Evolutionary conservation across 1,140 invertebrate species (phyloP).

Genomic region (Drosophila pallidifrons): DNA sequence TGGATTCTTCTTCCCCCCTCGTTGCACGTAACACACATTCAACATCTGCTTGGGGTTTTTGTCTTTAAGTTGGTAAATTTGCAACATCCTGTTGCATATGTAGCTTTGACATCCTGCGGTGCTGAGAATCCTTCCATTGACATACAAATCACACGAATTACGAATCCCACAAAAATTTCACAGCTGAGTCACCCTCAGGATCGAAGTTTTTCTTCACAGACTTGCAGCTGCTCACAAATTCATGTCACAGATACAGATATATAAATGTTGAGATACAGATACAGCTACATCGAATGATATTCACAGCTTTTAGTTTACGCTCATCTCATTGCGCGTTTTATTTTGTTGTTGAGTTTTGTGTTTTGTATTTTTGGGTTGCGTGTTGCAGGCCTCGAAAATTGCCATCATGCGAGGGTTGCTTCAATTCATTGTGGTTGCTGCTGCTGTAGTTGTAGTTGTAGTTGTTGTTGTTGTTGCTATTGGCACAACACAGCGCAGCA

Average conservation of each 20-base stretch:
- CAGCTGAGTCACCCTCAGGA: constrained; percentile 32
- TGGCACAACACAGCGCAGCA: constrained; percentile 76
- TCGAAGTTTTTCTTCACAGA: background rate
- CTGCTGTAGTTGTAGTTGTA: constrained; percentile 16
- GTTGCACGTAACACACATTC: background rate
- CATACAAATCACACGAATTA: constrained; percentile 25
- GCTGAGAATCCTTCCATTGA: constrained; percentile 9
- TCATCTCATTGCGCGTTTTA: constrained; percentile 17
- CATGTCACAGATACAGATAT: constrained; percentile 5
- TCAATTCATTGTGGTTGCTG: constrained; percentile 49
- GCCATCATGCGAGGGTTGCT: constrained; percentile 61
- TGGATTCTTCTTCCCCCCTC: background rate
- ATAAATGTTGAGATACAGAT: background rate
- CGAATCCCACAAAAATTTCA: constrained; percentile 21
- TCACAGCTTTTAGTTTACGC: constrained; percentile 14
- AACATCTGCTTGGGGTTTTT: constrained; percentile 50
- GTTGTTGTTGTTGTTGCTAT: constrained; percentile 55
- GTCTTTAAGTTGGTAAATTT: constrained; percentile 46
- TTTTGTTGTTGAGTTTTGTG: constrained; percentile 28
- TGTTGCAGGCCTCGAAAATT: constrained; percentile 52
- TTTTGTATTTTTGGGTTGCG: constrained; percentile 55
- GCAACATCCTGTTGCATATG: constrained; percentile 71
- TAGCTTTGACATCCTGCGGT: constrained; percentile 37
- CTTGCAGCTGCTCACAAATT: constrained; percentile 38
- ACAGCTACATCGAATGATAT: constrained; percentile 10